These are phyloP conservation scores for Drosophila dunni DNA, from an alignment of 1,140 invertebrate species.

Conservation along the genomic window DNA sequence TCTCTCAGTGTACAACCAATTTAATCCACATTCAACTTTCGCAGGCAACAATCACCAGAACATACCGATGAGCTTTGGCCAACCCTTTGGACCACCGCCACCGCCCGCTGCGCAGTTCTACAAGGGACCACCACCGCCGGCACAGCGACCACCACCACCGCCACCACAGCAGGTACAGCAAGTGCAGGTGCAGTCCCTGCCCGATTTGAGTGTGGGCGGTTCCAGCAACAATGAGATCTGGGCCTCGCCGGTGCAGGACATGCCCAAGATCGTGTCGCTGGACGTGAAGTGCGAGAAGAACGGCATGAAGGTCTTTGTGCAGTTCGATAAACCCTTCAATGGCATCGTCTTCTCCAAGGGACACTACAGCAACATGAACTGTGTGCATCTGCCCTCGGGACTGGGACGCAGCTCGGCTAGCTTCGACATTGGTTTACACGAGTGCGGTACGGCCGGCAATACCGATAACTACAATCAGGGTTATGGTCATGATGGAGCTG, in stretches of 20 bases:
- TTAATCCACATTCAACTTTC: background rate
- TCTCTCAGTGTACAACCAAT: background rate
- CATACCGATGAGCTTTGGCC: slow-evolving; percentile 79
- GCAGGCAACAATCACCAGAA: slow-evolving; percentile 76
- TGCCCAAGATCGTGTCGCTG: slow-evolving; percentile 95
- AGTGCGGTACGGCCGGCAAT: slow-evolving; percentile 95
- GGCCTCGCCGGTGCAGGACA: slow-evolving; percentile 92
- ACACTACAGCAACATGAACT: slow-evolving; percentile 95
- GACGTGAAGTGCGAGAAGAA: slow-evolving; percentile 98
- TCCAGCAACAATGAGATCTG: slow-evolving; percentile 90
- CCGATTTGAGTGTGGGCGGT: slow-evolving; percentile 74
- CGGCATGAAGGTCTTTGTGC: slow-evolving; percentile 95
- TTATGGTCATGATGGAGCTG: slow-evolving; percentile 90
- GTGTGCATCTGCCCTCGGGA: slow-evolving; percentile 95
- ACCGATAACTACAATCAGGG: slow-evolving; percentile 94
- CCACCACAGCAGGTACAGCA: slow-evolving; percentile 86
- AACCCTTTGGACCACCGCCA: slow-evolving; percentile 85
- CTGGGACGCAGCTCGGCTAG: slow-evolving; percentile 93
- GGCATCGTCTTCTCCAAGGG: slow-evolving; percentile 97
- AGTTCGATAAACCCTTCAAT: slow-evolving; percentile 97
- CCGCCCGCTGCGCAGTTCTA: slow-evolving; percentile 86
- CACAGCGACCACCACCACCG: slow-evolving; percentile 85
- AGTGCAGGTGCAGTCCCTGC: slow-evolving; percentile 85
- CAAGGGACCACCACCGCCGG: slow-evolving; percentile 88
- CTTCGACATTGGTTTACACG: slow-evolving; percentile 95